A percentile compares a stretch with the other conserved stretches of the same genome.
These are phyloP conservation scores for Tonatia bakeri DNA, from an alignment of 2,113 vertebrate genomes.

Conservation along the genomic window DNA sequence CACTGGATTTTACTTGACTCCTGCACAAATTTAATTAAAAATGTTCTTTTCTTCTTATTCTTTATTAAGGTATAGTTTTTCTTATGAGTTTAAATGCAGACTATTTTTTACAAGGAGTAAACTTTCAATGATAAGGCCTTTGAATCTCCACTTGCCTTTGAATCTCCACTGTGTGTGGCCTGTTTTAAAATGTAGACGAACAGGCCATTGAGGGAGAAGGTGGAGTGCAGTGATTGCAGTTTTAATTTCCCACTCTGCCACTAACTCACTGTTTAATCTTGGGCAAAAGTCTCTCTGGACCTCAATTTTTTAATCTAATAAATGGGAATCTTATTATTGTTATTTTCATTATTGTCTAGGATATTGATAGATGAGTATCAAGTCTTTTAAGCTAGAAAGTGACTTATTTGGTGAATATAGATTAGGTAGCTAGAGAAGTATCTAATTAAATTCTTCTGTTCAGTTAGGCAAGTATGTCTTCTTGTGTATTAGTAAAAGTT, in stretches of 20 bases:
- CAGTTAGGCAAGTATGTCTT: neutral
- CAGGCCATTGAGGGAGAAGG: neutral
- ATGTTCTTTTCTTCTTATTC: neutral
- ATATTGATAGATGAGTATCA: neutral
- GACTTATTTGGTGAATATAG: neutral
- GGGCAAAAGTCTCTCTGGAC: slow-evolving; percentile 27
- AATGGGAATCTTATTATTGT: slow-evolving; percentile 33
- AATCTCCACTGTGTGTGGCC: neutral
- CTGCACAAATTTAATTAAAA: neutral
- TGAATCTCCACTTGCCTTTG: neutral
- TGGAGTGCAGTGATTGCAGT: neutral
- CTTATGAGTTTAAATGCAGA: neutral
- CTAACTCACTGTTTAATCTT: slow-evolving; percentile 32
- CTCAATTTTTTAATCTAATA: slow-evolving; percentile 58
- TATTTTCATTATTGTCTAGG: slow-evolving; percentile 3
- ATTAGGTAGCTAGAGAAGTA: neutral
- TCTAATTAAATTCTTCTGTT: neutral
- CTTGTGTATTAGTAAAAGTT: slow-evolving; percentile 17
- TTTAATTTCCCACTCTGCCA: slow-evolving; percentile 46
- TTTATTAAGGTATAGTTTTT: neutral
- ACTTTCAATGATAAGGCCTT: neutral
- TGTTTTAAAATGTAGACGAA: slow-evolving; percentile 55
- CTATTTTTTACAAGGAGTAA: neutral
- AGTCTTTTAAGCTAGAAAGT: neutral
- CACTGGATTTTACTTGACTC: neutral